Conservation (phyloP, 2,888 invertebrate genomes). For the Tortricodes alternella region DNA sequence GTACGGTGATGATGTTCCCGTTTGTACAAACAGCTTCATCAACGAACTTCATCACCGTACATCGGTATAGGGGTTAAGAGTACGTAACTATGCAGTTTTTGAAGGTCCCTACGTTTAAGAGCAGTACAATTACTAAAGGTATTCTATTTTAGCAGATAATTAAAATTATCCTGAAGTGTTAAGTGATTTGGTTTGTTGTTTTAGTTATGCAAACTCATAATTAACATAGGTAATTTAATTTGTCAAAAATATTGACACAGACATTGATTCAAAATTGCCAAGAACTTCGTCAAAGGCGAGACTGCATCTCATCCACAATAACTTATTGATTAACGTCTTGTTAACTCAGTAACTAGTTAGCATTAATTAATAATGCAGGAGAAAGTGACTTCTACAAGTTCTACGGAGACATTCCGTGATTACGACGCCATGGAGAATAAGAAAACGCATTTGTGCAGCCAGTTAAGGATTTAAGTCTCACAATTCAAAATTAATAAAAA, state of each 20-base stretch:
- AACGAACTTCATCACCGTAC: no score
- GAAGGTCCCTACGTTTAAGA: no score
- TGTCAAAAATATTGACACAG: not conserved
- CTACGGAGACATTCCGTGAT: constrained; percentile 20
- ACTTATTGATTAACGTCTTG: constrained; percentile 8
- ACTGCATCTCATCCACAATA: constrained; percentile 3
- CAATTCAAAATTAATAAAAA: not conserved
- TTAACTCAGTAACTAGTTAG: not conserved
- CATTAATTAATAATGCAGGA: constrained; percentile 11
- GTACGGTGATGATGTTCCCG: no score
- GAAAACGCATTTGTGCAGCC: constrained; percentile 10
- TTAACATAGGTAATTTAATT: not conserved
- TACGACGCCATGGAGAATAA: constrained; percentile 16
- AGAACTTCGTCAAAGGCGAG: not conserved
- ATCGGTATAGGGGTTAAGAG: no score
- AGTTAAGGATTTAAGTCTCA: not conserved
- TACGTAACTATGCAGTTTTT: no score
- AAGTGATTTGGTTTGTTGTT: no score
- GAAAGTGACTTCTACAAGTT: constrained; percentile 22
- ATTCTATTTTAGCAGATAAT: no score
- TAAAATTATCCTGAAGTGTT: no score
- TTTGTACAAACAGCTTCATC: no score
- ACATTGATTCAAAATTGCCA: not conserved
- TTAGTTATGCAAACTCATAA: not conserved
- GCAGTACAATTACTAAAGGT: no score